A percentile compares a stretch with the other conserved stretches of the same genome.
Evolutionary conservation across 1,140 invertebrate genomes (phyloP).

Genomic region (Euura lappo): DNA sequence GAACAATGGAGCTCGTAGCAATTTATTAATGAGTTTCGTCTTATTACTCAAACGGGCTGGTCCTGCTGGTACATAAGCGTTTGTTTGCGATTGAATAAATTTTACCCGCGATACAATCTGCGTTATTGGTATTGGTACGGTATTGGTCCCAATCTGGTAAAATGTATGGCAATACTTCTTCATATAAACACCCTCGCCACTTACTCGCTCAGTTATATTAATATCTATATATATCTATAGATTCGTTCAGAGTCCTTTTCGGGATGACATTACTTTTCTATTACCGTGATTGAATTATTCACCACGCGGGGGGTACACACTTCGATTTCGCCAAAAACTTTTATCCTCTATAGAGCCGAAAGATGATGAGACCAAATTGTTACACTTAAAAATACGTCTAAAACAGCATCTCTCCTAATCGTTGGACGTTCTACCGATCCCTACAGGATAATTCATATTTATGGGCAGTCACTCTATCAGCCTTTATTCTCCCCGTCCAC

Average conservation of each 20-base stretch:
- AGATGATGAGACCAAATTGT: background rate
- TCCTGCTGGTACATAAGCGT: background rate
- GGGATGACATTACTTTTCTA: conserved; percentile 44
- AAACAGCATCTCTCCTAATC: no score
- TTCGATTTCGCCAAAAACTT: background rate
- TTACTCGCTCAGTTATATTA: conserved; percentile 9
- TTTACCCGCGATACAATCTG: conserved; percentile 24
- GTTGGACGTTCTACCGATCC: background rate
- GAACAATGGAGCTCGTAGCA: background rate
- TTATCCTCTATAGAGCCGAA: background rate
- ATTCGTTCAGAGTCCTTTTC: background rate
- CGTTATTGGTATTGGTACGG: conserved; percentile 34
- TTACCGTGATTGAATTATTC: conserved; percentile 42
- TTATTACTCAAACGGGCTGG: background rate
- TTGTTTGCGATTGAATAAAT: conserved; percentile 5
- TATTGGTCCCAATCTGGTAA: conserved; percentile 45
- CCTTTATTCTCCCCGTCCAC: conserved; percentile 41
- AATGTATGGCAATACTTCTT: conserved; percentile 45
- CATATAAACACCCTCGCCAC: conserved; percentile 37
- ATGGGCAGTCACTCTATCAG: conserved; percentile 58
- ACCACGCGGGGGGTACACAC: background rate
- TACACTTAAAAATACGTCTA: no score
- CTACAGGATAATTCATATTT: conserved; percentile 63
- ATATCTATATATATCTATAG: background rate
- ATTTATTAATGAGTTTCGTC: background rate